Evolutionary conservation across 1,140 invertebrate genomes (phyloP).

Genomic region (Musca domestica): DNA sequence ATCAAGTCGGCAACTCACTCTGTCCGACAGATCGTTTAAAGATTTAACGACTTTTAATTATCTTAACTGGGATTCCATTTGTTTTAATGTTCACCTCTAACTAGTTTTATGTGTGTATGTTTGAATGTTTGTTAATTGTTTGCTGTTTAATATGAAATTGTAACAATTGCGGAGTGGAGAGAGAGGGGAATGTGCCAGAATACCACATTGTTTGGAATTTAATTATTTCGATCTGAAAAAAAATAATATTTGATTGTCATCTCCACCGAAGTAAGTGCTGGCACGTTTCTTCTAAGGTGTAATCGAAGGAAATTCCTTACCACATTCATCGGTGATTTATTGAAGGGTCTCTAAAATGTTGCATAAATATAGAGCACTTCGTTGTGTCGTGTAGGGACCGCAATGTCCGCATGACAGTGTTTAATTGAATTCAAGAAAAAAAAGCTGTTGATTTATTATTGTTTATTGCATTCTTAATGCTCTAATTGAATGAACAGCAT

Average conservation of each 20-base stretch:
- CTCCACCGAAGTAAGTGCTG: background rate
- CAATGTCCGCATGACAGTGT: no score
- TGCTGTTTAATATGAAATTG: background rate
- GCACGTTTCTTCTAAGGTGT: background rate
- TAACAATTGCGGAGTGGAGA: background rate
- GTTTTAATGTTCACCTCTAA: constrained; percentile 1
- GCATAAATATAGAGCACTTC: background rate
- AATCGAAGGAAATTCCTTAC: background rate
- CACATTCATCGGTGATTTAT: no score
- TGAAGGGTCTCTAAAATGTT: background rate
- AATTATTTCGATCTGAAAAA: background rate
- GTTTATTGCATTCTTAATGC: background rate
- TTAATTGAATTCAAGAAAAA: background rate
- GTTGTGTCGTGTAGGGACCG: background rate
- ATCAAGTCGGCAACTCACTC: no score
- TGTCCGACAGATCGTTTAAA: background rate
- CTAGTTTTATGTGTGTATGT: background rate
- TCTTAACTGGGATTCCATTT: constrained; percentile 6
- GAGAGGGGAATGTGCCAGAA: background rate
- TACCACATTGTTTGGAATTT: background rate
- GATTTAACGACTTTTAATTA: constrained; percentile 6
- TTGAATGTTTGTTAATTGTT: constrained; percentile 19
- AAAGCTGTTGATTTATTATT: constrained; percentile 13
- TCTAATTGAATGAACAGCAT: background rate
- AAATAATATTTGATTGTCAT: background rate